Evolutionary conservation across 2,888 invertebrate species (phyloP).

Genomic region (Tiliacea aurago): DNA sequence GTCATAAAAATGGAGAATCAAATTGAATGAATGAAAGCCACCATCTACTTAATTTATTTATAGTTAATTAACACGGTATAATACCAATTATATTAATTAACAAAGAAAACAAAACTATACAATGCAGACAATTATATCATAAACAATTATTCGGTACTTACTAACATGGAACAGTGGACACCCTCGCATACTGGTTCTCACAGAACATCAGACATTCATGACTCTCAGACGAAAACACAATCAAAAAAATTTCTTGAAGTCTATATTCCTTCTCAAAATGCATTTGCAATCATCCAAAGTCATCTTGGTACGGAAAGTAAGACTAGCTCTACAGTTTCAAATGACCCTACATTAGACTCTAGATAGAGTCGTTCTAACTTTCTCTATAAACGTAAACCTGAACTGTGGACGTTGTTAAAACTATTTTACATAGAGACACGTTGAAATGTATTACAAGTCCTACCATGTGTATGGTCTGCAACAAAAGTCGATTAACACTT

Average conservation of each 20-base stretch:
- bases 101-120: no score
- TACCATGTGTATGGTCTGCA: not conserved
- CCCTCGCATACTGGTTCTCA: no score
- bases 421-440: constrained; percentile 17
- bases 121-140: no score
- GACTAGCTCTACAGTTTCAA: constrained; percentile 21
- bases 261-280: not conserved
- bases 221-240: no score
- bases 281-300: constrained; percentile 17
- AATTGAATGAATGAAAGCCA: no score
- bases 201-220: no score
- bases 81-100: no score
- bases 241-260: not conserved
- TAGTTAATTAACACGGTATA: no score
- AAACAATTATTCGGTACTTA: no score
- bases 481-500: not conserved
- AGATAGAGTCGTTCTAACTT: constrained; percentile 30
- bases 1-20: no score
- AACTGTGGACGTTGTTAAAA: constrained; percentile 26
- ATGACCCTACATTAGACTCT: constrained; percentile 30
- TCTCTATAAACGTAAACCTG: constrained; percentile 31
- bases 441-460: not conserved
- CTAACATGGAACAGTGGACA: no score
- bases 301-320: not conserved
- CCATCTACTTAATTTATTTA: no score